Evolutionary conservation across 2,113 vertebrate genomes (phyloP), one percentile per base, ranked within the genome.

Genomic region (Aleadryas rufinucha): DNA sequence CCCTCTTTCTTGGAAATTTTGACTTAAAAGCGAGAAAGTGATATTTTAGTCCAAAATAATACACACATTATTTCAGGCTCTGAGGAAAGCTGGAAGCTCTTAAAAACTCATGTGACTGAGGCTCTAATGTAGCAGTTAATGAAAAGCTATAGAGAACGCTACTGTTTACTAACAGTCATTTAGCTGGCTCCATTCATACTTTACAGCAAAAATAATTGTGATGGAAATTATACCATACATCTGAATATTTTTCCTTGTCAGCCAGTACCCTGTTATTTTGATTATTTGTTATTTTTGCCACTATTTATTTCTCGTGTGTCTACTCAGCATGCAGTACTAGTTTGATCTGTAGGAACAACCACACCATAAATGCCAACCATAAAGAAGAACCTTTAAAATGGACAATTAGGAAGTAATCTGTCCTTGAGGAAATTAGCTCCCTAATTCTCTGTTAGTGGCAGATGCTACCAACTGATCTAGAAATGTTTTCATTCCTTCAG

Each of bases 321-420:
- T 91, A 54, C 66, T 85, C 63, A 90, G 78, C 63, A 66, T 65
- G 70, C 70, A 85, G 30, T 65, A 35, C 14, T 71, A 42, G 60
- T 68, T 78, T 3, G 5, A 39, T 71, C 63, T 52, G 75, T 59
- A 94, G 85, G 63, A 91, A 42, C 85, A 63, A 85, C 70, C 35
- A 70, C 35, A 75, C 41, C 56, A 92, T 59, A 90, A 95, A 90
- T 57, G 42, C 79, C 83, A 93, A 16, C 54, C 31, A 50, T 72
- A 93, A 95, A 93, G 82, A 74, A 89, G 84, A 96, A 90, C 66
- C 53, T 91, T 82, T 94, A 76, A 93, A 95, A 96, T 77, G 71
- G 84, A 91, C 70, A 89, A 87, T 91, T 96, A 96, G 33, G 63
- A 85, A 83, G 28, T 88, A 93, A 95, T 87, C 70, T 96, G 93